These are phyloP conservation scores for Eugnorisma glareosa DNA, from an alignment of 2,888 invertebrate genomes.

Conservation along the genomic window DNA sequence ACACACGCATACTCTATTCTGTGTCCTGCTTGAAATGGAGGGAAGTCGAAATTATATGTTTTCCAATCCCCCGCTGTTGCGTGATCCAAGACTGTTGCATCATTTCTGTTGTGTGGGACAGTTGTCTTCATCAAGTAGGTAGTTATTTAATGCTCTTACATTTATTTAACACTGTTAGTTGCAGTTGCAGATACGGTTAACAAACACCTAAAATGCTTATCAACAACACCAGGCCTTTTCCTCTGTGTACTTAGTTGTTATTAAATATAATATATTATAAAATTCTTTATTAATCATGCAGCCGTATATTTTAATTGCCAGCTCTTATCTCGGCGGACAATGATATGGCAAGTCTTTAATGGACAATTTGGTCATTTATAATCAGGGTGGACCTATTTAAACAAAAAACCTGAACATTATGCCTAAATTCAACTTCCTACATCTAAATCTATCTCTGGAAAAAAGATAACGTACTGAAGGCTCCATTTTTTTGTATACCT, in stretches of 20 bases:
- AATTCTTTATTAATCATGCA: slow-evolving; percentile 9
- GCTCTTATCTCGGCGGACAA: slow-evolving; percentile 16
- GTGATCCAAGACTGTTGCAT: background rate
- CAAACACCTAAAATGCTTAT: slow-evolving; percentile 15
- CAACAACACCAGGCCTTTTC: slow-evolving; percentile 11
- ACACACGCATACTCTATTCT: background rate
- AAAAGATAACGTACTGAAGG: background rate
- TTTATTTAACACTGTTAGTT: slow-evolving; percentile 3
- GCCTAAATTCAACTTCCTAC: background rate
- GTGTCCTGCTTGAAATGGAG: background rate
- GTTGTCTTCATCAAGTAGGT: background rate
- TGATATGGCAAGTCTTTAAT: slow-evolving; percentile 10
- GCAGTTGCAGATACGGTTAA: background rate
- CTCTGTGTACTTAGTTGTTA: background rate
- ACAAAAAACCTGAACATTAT: background rate
- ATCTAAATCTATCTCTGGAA: no score
- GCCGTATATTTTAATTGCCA: background rate
- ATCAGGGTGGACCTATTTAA: background rate
- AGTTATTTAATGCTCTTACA: background rate
- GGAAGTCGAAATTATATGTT: background rate
- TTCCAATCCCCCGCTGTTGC: background rate
- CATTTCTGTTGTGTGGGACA: background rate
- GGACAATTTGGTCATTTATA: background rate
- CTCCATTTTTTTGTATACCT: no score
- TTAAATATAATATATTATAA: slow-evolving; percentile 7